Evolutionary conservation across 2,797 vertebrate genomes (phyloP).

Genomic region (Gallinago stenura): DNA sequence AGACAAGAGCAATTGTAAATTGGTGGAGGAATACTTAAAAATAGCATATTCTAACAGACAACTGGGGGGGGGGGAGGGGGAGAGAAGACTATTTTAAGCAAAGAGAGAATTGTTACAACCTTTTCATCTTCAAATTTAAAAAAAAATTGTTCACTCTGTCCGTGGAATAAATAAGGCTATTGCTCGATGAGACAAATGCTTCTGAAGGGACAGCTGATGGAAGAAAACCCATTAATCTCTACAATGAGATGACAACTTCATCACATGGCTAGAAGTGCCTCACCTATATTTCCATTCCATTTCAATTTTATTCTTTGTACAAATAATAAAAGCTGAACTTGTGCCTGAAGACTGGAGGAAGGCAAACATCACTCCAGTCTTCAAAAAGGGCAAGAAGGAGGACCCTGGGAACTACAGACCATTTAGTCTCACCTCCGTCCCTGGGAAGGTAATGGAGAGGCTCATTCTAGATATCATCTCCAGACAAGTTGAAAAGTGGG

Average conservation of each 20-base stretch:
- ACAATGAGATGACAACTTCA: background rate
- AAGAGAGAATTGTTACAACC: background rate
- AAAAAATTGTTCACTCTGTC: background rate
- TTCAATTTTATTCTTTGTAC: background rate
- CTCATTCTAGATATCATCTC: no score
- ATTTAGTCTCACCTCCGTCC: no score
- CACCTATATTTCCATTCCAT: background rate
- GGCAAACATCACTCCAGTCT: no score
- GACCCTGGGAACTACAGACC: no score
- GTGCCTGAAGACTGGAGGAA: no score
- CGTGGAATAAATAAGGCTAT: background rate
- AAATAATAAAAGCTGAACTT: background rate
- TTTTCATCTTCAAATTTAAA: background rate
- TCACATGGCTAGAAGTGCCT: background rate
- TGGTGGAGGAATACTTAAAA: background rate
- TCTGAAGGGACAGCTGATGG: background rate
- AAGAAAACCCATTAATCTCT: background rate
- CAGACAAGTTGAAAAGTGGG: no score
- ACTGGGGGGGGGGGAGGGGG: background rate
- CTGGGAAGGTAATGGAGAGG: no score
- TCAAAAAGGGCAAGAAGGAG: no score
- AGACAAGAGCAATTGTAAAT: background rate
- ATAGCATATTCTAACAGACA: background rate
- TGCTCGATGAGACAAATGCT: background rate
- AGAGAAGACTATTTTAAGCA: background rate